Base-by-base conservation (phyloP, 2,888 invertebrate species). In the Timema podura region DNA sequence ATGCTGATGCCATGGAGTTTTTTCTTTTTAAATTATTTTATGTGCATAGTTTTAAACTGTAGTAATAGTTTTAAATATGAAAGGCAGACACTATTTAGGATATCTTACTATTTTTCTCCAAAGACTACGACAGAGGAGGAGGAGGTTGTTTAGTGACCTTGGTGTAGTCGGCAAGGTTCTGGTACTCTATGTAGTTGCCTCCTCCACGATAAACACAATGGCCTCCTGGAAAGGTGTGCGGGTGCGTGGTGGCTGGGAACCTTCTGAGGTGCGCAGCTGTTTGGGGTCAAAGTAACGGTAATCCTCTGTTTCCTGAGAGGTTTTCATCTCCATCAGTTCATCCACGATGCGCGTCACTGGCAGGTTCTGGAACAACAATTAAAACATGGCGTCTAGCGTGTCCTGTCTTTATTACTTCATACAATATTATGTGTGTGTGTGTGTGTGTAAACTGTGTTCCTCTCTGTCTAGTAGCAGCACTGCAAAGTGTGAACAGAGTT, bases 151-250 rank as follows among this genome's bases (percentile, higher is more conserved):
- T 70, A 70, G 74, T 73, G 80, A 91, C 91, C 87, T 93, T 96
- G 49, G 93, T 92, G 79, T 96, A 96, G 80, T 98, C 98, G 68
- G 93, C 89, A 72, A 99, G 87, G 86, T 99, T 99, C 82, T 98
- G 98, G 82, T 99, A 99, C 82, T 99, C 99, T 79, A 98, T 98
- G 80, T 99, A 99, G 85, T 98, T 98, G 66, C 99, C 95, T 72
- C 95, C 95, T 61, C 96, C 61, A 96, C 93, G 70, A 96, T 82
- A 82, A 96, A 96, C 10, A 96, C 95, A 71, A 95, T 90, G 5
- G 94, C 94, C 81, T 95, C 95, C 77, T 91, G 91, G 81, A 94
- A 95, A 74, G 90, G 88, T 76, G 87, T 79, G 54, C 79, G 76
- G 77, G 85, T 80, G 78, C 87, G 82, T 83, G 88, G 85, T 82